Conservation (phyloP, 1,140 invertebrate genomes). For the Camponotus floridanus region DNA sequence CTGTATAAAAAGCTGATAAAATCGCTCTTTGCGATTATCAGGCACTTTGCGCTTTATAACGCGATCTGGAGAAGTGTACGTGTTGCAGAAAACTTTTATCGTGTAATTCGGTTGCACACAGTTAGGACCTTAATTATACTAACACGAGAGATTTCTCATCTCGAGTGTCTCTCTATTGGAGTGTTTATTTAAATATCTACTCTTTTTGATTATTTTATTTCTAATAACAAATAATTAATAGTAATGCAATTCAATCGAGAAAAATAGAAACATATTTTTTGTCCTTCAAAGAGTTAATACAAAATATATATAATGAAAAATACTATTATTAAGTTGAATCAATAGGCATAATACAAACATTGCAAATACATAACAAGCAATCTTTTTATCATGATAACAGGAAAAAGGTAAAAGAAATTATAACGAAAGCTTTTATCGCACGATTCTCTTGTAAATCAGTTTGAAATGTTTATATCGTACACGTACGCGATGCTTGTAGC, state of each 20-base stretch:
- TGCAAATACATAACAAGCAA: neutral
- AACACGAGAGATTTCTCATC: slow-evolving; percentile 83
- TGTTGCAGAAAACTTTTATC: neutral
- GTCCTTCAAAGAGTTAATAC: too few relatives aligned
- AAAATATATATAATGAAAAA: too few relatives aligned
- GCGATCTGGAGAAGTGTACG: slow-evolving; percentile 8
- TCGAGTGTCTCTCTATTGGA: too few relatives aligned
- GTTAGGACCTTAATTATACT: slow-evolving; percentile 90
- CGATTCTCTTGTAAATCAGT: slow-evolving; percentile 57
- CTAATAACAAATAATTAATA: too few relatives aligned
- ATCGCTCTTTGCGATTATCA: slow-evolving; percentile 1
- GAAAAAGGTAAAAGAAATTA: slow-evolving; percentile 22
- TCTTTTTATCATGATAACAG: neutral
- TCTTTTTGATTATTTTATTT: too few relatives aligned
- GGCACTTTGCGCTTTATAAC: slow-evolving; percentile 8
- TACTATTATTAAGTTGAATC: neutral
- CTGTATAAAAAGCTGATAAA: too few relatives aligned
- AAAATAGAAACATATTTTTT: too few relatives aligned
- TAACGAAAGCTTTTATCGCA: slow-evolving; percentile 44
- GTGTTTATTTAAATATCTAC: too few relatives aligned
- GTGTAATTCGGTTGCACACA: neutral
- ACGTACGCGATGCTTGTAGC: slow-evolving; percentile 81
- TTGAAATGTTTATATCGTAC: slow-evolving; percentile 25
- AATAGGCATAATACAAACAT: neutral
- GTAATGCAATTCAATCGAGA: too few relatives aligned